phyloP scores from a whole-genome alignment of 2,113 vertebrate genomes.

The Paradoxurus hermaphroditus region DNA sequence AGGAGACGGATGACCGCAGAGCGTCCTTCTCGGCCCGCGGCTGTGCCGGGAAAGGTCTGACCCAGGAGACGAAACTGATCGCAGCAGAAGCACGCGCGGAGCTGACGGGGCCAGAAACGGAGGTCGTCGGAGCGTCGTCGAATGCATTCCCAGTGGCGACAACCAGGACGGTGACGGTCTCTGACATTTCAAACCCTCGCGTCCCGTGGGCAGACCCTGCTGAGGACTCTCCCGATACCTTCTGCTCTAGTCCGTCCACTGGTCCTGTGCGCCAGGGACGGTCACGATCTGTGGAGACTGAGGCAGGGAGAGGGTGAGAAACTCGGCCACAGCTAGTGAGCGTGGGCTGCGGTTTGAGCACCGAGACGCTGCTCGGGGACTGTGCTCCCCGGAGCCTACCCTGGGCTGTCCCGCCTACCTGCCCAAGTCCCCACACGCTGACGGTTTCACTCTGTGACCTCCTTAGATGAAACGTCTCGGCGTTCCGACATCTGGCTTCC shows the following conservation, averaged over 20 bases:
- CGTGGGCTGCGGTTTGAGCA: neutral
- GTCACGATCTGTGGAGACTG: neutral
- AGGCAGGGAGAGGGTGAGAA: neutral
- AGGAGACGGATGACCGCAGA: neutral
- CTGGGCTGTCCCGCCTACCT: neutral
- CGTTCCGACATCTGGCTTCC: neutral
- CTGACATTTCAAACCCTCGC: neutral
- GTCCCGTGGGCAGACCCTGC: rapidly evolving
- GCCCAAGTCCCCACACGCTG: too few relatives aligned
- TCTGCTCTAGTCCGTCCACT: neutral
- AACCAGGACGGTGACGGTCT: rapidly evolving
- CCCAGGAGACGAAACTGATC: neutral
- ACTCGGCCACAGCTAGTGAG: neutral
- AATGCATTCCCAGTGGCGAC: too few relatives aligned
- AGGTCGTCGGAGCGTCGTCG: neutral
- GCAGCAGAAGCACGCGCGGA: neutral
- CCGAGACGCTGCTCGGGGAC: neutral
- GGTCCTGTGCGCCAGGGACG: neutral
- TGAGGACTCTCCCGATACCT: neutral
- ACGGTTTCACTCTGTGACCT: neutral
- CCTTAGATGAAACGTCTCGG: neutral
- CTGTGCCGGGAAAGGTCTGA: neutral
- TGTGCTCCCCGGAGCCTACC: neutral
- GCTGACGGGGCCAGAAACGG: neutral
- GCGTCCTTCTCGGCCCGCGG: neutral